Evolutionary conservation across 2,888 invertebrate species (phyloP).

Genomic region (Horisme vitalbata): DNA sequence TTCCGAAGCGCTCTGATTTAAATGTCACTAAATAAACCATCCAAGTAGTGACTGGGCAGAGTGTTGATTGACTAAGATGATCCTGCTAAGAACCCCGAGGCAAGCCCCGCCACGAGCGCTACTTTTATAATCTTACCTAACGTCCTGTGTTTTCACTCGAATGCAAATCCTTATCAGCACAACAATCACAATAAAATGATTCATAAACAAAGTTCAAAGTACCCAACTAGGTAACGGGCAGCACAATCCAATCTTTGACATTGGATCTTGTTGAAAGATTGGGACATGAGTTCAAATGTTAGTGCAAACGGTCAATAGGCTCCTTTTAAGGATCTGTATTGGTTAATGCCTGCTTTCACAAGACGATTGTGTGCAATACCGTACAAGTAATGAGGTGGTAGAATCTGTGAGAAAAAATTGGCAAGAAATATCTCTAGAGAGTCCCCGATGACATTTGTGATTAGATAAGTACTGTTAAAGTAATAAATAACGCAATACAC

Average conservation of each 20-base stretch:
- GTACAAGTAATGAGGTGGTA: background rate
- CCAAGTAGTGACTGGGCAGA: too few species aligned
- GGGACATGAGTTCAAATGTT: conserved; percentile 24
- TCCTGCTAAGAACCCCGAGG: too few species aligned
- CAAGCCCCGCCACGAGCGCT: too few species aligned
- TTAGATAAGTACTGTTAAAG: too few species aligned
- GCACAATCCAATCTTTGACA: conserved; percentile 27
- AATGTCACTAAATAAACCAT: too few species aligned
- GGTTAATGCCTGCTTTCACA: conserved; percentile 17
- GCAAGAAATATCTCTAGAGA: background rate
- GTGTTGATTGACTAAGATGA: too few species aligned
- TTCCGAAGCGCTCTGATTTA: too few species aligned
- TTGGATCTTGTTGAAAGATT: conserved; percentile 32
- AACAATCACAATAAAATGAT: conserved; percentile 27
- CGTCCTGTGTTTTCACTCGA: conserved; percentile 1
- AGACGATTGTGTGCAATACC: background rate
- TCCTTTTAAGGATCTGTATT: conserved; percentile 15
- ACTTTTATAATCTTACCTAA: too few species aligned
- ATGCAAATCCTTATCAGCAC: conserved; percentile 20
- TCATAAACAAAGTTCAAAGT: conserved; percentile 31
- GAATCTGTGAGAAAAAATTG: background rate
- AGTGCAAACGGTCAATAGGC: conserved; percentile 16
- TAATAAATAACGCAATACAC: too few species aligned
- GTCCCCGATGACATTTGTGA: background rate
- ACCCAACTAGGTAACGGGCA: conserved; percentile 23